Base-by-base conservation (phyloP, 53 echinoderm and acorn worm genomes). In the Temnopleurus reevesii region DNA sequence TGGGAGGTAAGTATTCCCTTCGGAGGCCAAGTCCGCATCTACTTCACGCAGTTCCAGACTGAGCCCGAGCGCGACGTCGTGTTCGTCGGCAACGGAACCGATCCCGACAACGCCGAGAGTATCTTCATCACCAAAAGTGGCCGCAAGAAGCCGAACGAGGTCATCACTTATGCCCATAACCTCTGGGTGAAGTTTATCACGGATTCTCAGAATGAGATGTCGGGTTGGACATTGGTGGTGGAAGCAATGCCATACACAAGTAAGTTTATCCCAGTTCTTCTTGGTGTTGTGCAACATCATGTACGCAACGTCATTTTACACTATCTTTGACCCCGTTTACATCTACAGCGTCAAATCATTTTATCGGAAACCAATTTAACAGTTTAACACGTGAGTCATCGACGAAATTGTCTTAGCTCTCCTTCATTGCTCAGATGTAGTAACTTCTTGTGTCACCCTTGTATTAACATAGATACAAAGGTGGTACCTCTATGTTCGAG, bases 101-200 rank as follows among this genome's bases (percentile, higher is more conserved):
- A 96, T 76, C 91, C 93, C 0, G 93, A 91, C 4, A 91, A 92
- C 41, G 54, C 59, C 38, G 46, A 61, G 27, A 79, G 90, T 35
- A 45, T 91, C 2, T 77, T 94, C 19, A 47, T 94, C 76, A 44
- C 45, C 12, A 24, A 81, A 77, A 93, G 96, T 47, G 96, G 96
- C 5, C 77, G 76, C 2, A 47, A 65, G 9, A 86, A 76, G 12
- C 96, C 93, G 2, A 81, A 90, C 7, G 91, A 93, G 21, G 25
- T 96, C 54, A 38, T 12, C 12, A 89, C 89, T 1, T 64, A 77
- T 45, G 77, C 89, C 28, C 85, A 92, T 3, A 93, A 92, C 21
- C 28, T 96, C 12, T 96, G 96, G 96, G 76, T 96, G 6, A 63
- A 59, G n/a, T 96, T 96, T 92, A 60, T 89, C 55, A 86, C 94